These are phyloP conservation scores for Napeogenes sylphis DNA, from an alignment of 2,888 invertebrate species.

Conservation along the genomic window DNA sequence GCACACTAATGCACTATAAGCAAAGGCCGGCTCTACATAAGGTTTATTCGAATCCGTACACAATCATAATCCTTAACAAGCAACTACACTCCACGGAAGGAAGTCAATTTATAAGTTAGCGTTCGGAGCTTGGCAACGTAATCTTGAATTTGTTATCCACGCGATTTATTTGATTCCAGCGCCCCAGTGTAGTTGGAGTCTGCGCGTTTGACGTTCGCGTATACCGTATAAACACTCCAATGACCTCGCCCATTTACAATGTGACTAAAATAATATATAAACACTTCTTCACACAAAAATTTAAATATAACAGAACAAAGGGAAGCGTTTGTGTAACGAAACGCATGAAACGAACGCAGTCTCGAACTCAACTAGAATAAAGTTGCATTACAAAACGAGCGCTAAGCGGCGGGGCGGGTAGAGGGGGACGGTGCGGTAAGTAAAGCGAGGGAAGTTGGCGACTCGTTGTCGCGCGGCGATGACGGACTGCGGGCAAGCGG, in stretches of 20 bases:
- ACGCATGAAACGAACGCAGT: slow-evolving; percentile 50
- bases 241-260: slow-evolving; percentile 61
- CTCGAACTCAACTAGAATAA: slow-evolving; percentile 57
- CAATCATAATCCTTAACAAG: slow-evolving; percentile 29
- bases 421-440: slow-evolving; percentile 40
- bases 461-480: slow-evolving; percentile 30
- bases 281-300: slow-evolving; percentile 42
- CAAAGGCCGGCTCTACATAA: slow-evolving; percentile 34
- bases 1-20: slow-evolving; percentile 25
- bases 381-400: slow-evolving; percentile 40
- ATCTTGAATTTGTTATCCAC: slow-evolving; percentile 47
- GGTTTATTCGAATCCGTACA: slow-evolving; percentile 36
- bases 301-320: slow-evolving; percentile 54
- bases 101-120: slow-evolving; percentile 35
- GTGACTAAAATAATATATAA: slow-evolving; percentile 28
- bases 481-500: slow-evolving; percentile 26
- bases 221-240: slow-evolving; percentile 32
- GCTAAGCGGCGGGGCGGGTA: slow-evolving; percentile 41
- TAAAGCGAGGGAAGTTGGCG: slow-evolving; percentile 42
- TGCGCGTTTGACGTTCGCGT: slow-evolving; percentile 34
- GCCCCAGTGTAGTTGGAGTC: slow-evolving; percentile 42
- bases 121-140: slow-evolving; percentile 30
- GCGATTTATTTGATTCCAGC: slow-evolving; percentile 34
- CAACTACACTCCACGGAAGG: slow-evolving; percentile 35
- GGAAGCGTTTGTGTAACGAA: slow-evolving; percentile 37